Conservation (phyloP, 1,140 invertebrate species). For the Apis laboriosa region DNA sequence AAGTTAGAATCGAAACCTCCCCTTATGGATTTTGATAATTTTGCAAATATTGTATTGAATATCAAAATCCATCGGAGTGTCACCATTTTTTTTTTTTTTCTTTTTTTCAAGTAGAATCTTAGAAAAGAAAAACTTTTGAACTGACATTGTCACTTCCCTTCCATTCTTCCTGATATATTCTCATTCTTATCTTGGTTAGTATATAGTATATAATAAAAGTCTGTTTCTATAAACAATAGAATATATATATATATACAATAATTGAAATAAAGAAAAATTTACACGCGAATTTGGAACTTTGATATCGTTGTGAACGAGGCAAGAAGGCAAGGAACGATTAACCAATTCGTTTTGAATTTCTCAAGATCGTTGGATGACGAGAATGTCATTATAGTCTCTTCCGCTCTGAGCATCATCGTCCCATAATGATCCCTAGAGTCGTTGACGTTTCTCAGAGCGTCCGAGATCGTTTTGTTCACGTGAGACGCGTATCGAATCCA, state of each 20-base stretch:
- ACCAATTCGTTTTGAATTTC: neutral
- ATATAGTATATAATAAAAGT: constrained; percentile 15
- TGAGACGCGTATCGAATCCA: neutral
- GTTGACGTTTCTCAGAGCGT: neutral
- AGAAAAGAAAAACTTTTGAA: no score
- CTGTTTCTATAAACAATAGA: neutral
- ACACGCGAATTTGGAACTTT: neutral
- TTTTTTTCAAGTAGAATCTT: no score
- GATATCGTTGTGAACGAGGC: neutral
- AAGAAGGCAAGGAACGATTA: neutral
- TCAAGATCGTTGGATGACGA: neutral
- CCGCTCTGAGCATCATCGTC: neutral
- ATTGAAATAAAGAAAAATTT: neutral
- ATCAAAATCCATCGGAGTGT: no score
- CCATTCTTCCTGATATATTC: neutral
- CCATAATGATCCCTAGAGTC: no score
- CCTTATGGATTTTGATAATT: no score
- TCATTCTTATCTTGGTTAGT: neutral
- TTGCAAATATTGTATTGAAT: no score
- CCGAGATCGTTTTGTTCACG: constrained; percentile 28
- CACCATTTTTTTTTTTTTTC: no score
- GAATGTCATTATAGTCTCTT: neutral
- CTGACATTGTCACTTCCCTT: neutral
- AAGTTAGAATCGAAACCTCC: no score
- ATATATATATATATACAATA: constrained; percentile 20